Conservation (phyloP, 1,140 invertebrate species). For the Drosophila leontia region DNA sequence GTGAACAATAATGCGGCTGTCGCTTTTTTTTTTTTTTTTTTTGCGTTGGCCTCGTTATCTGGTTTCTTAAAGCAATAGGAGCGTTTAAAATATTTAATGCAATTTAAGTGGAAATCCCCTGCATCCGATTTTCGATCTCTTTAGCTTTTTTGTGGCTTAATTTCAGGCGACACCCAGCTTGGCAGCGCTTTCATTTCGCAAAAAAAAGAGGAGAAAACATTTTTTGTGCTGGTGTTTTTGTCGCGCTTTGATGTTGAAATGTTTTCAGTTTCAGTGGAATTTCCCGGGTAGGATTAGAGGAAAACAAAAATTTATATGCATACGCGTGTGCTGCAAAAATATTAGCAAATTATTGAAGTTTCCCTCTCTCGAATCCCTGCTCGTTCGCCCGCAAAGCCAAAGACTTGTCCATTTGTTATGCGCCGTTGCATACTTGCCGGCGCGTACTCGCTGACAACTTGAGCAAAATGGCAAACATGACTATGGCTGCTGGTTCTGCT, state of each 20-base stretch:
- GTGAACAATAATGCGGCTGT: slow-evolving; percentile 39
- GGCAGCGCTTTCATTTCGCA: slow-evolving; percentile 34
- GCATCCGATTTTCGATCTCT: slow-evolving; percentile 8
- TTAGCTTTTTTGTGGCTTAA: slow-evolving; percentile 30
- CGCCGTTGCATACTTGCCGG: slow-evolving; percentile 67
- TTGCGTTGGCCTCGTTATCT: slow-evolving; percentile 31
- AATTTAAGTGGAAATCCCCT: slow-evolving; percentile 20
- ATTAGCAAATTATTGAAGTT: slow-evolving; percentile 71
- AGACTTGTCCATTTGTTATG: slow-evolving; percentile 67
- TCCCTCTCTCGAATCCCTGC: slow-evolving; percentile 13
- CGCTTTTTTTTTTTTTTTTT: slow-evolving; percentile 1
- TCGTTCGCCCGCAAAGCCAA: slow-evolving; percentile 48
- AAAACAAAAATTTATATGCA: slow-evolving; percentile 40
- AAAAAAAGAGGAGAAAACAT: slow-evolving; percentile 20
- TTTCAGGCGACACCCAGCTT: slow-evolving; percentile 14
- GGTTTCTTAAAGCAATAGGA: slow-evolving; percentile 20
- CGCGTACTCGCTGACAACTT: slow-evolving; percentile 67
- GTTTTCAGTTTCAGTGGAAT: slow-evolving; percentile 46
- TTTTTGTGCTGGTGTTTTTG: slow-evolving; percentile 24
- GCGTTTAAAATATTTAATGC: slow-evolving; percentile 1
- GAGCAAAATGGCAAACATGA: slow-evolving; percentile 77
- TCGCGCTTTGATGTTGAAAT: slow-evolving; percentile 68
- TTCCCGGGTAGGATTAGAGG: slow-evolving; percentile 46
- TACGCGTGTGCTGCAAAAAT: slow-evolving; percentile 34
- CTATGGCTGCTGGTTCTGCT: background rate